Evolutionary conservation across 2,797 vertebrate species (phyloP).

Genomic region (Lates japonicus): DNA sequence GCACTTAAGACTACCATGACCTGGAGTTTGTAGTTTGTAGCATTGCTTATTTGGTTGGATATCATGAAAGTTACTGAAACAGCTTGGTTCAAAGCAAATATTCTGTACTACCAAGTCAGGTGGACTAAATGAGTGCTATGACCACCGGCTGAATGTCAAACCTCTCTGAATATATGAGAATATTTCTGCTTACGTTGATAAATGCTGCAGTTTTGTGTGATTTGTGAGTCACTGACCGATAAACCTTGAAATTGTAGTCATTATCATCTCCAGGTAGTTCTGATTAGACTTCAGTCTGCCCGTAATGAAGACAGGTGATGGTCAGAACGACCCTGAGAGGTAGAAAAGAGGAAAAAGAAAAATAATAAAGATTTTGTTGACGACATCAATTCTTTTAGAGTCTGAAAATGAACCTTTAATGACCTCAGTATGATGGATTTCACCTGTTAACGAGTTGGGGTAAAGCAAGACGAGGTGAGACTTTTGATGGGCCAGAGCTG

Average conservation of each 20-base stretch:
- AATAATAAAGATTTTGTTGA: background rate
- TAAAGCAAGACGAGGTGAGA: constrained; percentile 16
- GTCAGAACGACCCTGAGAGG: background rate
- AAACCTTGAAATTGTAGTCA: background rate
- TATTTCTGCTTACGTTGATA: background rate
- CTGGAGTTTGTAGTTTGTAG: too few species aligned
- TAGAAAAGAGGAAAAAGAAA: background rate
- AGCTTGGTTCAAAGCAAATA: background rate
- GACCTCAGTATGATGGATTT: constrained; percentile 31
- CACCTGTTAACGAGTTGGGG: constrained; percentile 12
- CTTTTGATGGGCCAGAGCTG: background rate
- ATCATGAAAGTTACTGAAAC: too few species aligned
- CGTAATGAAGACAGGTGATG: background rate
- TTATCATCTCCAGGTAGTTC: constrained; percentile 12
- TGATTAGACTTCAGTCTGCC: constrained; percentile 19
- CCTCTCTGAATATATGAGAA: background rate
- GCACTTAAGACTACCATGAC: too few species aligned
- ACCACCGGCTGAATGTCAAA: background rate
- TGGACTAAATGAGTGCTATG: background rate
- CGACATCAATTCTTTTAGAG: background rate
- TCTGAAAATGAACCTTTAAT: constrained; percentile 43
- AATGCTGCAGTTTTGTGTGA: background rate
- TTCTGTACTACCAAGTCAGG: background rate
- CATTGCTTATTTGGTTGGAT: too few species aligned
- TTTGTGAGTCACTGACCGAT: background rate